Conservation (phyloP, 2,888 invertebrate genomes). For the Pammene fasciana region DNA sequence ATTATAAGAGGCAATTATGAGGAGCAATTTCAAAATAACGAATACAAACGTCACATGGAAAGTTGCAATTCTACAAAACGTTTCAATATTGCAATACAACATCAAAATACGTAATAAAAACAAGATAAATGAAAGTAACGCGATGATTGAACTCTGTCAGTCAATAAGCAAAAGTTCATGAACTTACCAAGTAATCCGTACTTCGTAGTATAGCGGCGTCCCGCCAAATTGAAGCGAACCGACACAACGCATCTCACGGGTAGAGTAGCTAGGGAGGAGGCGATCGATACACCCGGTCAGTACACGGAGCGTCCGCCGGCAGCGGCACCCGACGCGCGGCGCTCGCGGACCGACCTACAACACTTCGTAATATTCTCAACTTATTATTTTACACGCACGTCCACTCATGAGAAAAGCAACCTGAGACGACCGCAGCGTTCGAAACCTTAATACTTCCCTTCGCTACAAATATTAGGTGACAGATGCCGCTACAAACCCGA, state of each 20-base stretch:
- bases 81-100: slow-evolving; percentile 21
- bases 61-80: slow-evolving; percentile 20
- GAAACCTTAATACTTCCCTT: slow-evolving; percentile 84
- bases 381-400: slow-evolving; percentile 82
- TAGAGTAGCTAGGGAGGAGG: slow-evolving; percentile 66
- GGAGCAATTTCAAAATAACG: slow-evolving; percentile 29
- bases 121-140: slow-evolving; percentile 3
- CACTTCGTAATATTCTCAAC: slow-evolving; percentile 79
- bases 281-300: slow-evolving; percentile 78
- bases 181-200: slow-evolving; percentile 59
- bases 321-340: slow-evolving; percentile 62
- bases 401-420: slow-evolving; percentile 84
- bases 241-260: slow-evolving; percentile 70
- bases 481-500: slow-evolving; percentile 69
- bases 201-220: slow-evolving; percentile 63
- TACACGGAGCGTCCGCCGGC: slow-evolving; percentile 63
- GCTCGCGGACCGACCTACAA: slow-evolving; percentile 52
- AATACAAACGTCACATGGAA: slow-evolving; percentile 26
- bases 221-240: slow-evolving; percentile 75
- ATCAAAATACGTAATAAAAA: slow-evolving; percentile 11
- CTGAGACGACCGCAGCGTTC: slow-evolving; percentile 82
- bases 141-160: slow-evolving; percentile 18
- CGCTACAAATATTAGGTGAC: slow-evolving; percentile 82
- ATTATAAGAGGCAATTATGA: no score
- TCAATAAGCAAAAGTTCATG: slow-evolving; percentile 47